These are phyloP conservation scores for Cheilosia soror DNA, from an alignment of 2,888 invertebrate species.

Conservation along the genomic window DNA sequence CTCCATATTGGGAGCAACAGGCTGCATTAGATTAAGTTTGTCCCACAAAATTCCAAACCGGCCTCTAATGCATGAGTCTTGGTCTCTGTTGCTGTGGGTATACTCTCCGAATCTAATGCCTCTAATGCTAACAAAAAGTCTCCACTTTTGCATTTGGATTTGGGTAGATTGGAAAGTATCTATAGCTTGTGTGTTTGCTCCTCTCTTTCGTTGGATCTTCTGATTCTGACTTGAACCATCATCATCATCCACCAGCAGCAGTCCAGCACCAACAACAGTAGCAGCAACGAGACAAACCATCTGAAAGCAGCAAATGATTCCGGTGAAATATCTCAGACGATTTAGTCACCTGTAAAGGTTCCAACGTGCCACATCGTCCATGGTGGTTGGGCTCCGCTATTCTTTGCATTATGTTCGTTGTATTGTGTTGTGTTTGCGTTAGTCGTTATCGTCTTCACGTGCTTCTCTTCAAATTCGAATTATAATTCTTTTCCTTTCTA, in stretches of 20 bases:
- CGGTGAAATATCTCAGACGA: constrained; percentile 64
- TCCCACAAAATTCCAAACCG: constrained; percentile 66
- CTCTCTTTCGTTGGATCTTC: constrained; percentile 69
- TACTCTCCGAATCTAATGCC: constrained; percentile 25
- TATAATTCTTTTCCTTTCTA: constrained; percentile 27
- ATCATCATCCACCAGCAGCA: constrained; percentile 42
- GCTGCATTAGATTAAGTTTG: constrained; percentile 46
- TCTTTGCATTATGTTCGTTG: constrained; percentile 71
- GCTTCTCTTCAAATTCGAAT: constrained; percentile 28
- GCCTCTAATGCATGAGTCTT: constrained; percentile 54
- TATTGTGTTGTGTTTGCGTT: constrained; percentile 72
- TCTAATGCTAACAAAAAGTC: constrained; percentile 45
- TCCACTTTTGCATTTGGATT: constrained; percentile 42
- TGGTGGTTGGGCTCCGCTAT: constrained; percentile 72
- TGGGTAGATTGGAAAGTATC: constrained; percentile 68
- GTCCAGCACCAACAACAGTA: constrained; percentile 37
- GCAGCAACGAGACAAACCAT: constrained; percentile 14
- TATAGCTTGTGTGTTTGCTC: constrained; percentile 26
- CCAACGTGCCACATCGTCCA: constrained; percentile 80
- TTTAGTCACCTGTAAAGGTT: constrained; percentile 81
- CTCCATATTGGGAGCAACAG: constrained; percentile 54
- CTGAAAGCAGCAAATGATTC: constrained; percentile 61
- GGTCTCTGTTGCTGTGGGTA: too few relatives aligned
- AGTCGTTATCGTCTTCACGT: constrained; percentile 56
- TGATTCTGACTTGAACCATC: constrained; percentile 62